phyloP scores from a whole-genome alignment of 35 echinoderm and acorn worm genomes.

The Lytechinus pictus region DNA sequence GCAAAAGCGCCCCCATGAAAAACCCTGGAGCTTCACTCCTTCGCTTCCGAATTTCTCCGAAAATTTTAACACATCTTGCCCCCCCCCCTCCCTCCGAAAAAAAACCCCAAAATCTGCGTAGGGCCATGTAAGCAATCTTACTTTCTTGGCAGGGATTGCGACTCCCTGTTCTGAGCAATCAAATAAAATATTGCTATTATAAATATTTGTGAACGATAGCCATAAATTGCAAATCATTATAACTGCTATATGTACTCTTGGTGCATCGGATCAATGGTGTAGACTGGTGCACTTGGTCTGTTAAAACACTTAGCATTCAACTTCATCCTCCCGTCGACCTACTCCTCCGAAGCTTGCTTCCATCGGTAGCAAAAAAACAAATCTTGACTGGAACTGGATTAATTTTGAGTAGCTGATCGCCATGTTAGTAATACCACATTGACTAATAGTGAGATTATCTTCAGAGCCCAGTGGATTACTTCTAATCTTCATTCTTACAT shows the following conservation, averaged over 20 bases:
- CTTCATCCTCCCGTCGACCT: background rate
- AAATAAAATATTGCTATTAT: too few species aligned
- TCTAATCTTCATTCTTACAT: background rate
- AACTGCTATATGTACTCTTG: too few species aligned
- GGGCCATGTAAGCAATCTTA: too few species aligned
- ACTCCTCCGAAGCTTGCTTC: background rate
- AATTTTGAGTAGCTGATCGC: conserved; percentile 10
- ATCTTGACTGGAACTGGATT: background rate
- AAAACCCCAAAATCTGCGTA: background rate
- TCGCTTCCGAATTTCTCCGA: too few species aligned
- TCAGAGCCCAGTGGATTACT: background rate
- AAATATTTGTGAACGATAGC: too few species aligned
- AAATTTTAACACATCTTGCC: too few species aligned
- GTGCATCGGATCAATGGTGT: too few species aligned
- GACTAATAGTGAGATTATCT: conserved; percentile 23
- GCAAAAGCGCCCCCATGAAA: too few species aligned
- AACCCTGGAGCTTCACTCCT: too few species aligned
- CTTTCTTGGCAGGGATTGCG: too few species aligned
- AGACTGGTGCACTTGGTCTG: background rate
- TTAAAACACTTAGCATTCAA: background rate
- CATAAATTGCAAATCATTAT: too few species aligned
- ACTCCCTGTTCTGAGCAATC: too few species aligned
- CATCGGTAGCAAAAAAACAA: background rate
- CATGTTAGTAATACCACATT: conserved; percentile 26
- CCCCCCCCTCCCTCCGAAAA: background rate